Conservation (phyloP, 2,113 vertebrate genomes). For the Rhegmatorhina hoffmannsi region DNA sequence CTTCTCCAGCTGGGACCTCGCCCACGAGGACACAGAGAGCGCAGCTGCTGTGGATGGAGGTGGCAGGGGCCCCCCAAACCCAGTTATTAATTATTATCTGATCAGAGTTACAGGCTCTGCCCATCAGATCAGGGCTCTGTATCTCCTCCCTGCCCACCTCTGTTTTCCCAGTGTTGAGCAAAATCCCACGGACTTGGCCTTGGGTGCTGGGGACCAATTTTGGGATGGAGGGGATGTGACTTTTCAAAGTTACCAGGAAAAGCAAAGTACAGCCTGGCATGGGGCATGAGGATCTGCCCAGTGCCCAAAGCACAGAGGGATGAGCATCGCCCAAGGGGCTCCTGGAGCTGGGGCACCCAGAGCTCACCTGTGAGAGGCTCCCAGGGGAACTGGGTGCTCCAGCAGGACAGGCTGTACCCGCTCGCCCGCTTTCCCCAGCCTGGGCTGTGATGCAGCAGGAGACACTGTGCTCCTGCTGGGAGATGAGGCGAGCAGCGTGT, state of each 20-base stretch:
- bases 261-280: fast-evolving
- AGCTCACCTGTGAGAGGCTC: neutral
- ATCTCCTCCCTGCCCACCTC: slow-evolving; percentile 9
- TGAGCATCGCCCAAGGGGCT: fast-evolving
- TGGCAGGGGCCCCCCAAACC: neutral
- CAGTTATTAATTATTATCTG: slow-evolving; percentile 16
- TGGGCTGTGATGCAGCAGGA: neutral
- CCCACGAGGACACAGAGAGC: fast-evolving
- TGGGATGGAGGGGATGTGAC: fast-evolving
- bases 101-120: neutral
- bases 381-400: neutral
- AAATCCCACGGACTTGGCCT: neutral
- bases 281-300: neutral
- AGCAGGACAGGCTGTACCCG: slow-evolving; percentile 40
- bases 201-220: fast-evolving
- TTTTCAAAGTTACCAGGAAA: fast-evolving
- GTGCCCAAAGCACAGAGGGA: fast-evolving
- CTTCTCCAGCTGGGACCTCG: neutral
- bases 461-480: neutral
- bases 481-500: neutral
- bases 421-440: slow-evolving; percentile 9
- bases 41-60: neutral
- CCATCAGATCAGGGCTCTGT: neutral
- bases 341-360: fast-evolving
- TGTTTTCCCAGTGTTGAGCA: neutral